phyloP scores from a whole-genome alignment of 2,888 invertebrate genomes.

The Camponotus fellah region DNA sequence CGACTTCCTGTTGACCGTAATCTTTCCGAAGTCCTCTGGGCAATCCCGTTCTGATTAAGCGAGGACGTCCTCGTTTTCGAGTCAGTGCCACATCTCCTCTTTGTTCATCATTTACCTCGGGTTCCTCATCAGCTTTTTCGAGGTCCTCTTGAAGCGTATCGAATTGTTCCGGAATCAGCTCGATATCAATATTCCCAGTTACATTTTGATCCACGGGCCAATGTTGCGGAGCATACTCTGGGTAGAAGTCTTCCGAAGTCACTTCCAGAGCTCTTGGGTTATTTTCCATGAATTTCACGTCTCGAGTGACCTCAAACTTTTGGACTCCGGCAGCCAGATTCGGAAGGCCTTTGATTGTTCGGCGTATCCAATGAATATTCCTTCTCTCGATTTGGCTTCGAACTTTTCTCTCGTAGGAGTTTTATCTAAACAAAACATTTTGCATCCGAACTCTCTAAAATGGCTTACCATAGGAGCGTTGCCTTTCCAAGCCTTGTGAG shows the following conservation, averaged over 20 bases:
- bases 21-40: background rate
- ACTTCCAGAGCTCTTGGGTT: no score
- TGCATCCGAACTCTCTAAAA: background rate
- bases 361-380: background rate
- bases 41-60: background rate
- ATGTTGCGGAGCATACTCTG: background rate
- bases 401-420: background rate
- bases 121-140: background rate
- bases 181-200: no score
- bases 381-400: background rate
- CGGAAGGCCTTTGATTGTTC: background rate
- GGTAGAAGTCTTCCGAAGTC: background rate
- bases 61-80: background rate
- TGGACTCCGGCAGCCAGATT: background rate
- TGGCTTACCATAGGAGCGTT: background rate
- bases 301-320: background rate
- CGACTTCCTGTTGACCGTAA: no score
- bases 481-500: constrained; percentile 56
- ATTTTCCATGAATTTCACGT: background rate
- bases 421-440: background rate
- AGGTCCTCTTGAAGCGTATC: background rate
- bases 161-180: no score
- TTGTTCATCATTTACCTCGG: no score
- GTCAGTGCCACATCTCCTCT: no score
- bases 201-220: no score